Evolutionary conservation across 2,113 vertebrate genomes (phyloP), one percentile per base, ranked within the genome.

Genomic region (Cochlearius cochlearius): DNA sequence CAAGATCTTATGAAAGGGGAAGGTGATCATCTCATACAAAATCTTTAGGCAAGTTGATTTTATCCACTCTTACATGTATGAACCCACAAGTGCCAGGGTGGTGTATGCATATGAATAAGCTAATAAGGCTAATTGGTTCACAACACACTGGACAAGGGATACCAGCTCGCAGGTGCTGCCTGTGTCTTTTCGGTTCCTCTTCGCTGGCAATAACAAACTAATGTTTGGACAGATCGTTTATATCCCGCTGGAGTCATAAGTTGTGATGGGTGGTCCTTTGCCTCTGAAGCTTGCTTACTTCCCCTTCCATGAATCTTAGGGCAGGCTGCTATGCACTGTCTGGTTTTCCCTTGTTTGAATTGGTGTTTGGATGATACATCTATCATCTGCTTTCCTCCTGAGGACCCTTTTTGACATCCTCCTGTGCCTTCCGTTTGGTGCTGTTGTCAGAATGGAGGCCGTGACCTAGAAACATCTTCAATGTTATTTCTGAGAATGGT

Each of bases 1-100:
- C 4, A 58, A 41, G 41, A 27, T n/a, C 12, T 76, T n/a, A 7
- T 13, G 43, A 22, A n/a, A 75, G 63, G 6, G 22, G 20, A 92
- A 66, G 17, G n/a, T 66, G 23, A 67, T 78, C 3, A 26, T 55
- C 4, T 32, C 20, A 1, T 4, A 22, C 5, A 50, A 56, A 89
- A 77, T 11, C n/a, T 23, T 71, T 32, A 43, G 26, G 26, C 21
- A 55, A 72, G 56, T 14, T 78, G 19, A 19, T 71, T 55, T 81
- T 82, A 20, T 19, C 47, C 8, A 2, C 56, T 55, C 27, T 34
- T 14, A 7, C 1, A 1, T 3, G 7, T 32, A 10, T 0, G 0
- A 73, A n/a, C 14, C 15, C 67, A 9, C 8, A 21, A 15, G 25
- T 1, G 1, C 5, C 30, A 22, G 12, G 7, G 12, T 45, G 22